A percentile compares a stretch with the other conserved stretches of the same genome.
Evolutionary conservation across 2,797 vertebrate species (phyloP).

Genomic region (Macropodus opercularis): DNA sequence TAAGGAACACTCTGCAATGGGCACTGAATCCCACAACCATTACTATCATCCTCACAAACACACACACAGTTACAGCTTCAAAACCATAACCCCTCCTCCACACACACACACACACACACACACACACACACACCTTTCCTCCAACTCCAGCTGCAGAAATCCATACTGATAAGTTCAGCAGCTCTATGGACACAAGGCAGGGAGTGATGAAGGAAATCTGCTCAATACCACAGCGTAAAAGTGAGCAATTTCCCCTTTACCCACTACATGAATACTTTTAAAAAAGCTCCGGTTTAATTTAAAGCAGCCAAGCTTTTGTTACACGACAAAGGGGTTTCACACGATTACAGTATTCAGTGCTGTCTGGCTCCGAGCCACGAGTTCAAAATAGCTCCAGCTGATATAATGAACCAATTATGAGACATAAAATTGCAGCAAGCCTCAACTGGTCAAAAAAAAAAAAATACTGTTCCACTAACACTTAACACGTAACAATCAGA

Average conservation of each 20-base stretch:
- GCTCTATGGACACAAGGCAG: conserved; percentile 18
- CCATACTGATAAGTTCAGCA: conserved; percentile 29
- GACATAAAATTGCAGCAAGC: conserved; percentile 37
- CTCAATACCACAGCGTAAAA: conserved; percentile 32
- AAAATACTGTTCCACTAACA: conserved; percentile 19
- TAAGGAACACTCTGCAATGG: conserved; percentile 46
- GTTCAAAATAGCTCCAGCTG: conserved; percentile 51
- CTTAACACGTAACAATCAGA: conserved; percentile 27
- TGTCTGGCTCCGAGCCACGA: conserved; percentile 49
- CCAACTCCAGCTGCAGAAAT: conserved; percentile 42
- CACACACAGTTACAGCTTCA: conserved; percentile 27
- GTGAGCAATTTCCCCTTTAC: conserved; percentile 28
- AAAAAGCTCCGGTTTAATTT: conserved; percentile 62
- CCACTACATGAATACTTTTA: conserved; percentile 52
- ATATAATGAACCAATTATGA: conserved; percentile 58
- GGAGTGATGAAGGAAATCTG: conserved; percentile 40
- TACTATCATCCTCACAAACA: conserved; percentile 20
- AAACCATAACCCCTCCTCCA: conserved; percentile 29
- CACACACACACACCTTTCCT: too few relatives aligned
- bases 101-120: too few relatives aligned
- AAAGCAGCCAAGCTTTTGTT: conserved; percentile 47
- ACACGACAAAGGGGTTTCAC: conserved; percentile 49
- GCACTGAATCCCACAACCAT: conserved; percentile 22
- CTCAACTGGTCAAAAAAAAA: conserved; percentile 11
- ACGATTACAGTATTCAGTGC: conserved; percentile 42